Evolutionary conservation across 2,113 vertebrate genomes (phyloP).

Genomic region (Phodopus roborovskii): DNA sequence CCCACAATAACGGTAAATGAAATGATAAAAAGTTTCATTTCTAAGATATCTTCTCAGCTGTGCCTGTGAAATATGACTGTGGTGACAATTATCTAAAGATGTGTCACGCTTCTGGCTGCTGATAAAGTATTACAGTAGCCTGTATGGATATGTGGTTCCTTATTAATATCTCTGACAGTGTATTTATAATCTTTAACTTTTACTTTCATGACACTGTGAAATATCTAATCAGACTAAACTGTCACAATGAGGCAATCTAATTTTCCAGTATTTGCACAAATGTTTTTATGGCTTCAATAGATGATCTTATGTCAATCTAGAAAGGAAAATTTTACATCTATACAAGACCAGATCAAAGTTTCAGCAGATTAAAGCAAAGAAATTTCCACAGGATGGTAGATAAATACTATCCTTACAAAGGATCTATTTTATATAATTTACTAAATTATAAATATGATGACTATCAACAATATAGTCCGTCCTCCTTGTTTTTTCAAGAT

Average conservation of each 20-base stretch:
- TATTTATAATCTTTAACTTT: neutral
- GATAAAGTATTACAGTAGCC: neutral
- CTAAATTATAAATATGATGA: slow-evolving; percentile 29
- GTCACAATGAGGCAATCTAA: neutral
- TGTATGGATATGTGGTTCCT: neutral
- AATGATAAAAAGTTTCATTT: neutral
- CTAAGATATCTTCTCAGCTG: slow-evolving; percentile 48
- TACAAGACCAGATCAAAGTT: neutral
- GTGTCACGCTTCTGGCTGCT: neutral
- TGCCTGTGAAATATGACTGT: neutral
- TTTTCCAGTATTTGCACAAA: neutral
- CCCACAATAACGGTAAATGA: neutral
- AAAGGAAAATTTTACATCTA: neutral
- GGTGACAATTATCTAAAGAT: slow-evolving; percentile 42
- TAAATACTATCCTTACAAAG: neutral
- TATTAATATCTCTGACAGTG: neutral
- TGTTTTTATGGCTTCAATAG: neutral
- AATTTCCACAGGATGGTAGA: neutral
- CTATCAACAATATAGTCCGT: neutral
- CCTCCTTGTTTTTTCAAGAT: neutral
- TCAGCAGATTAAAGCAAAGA: neutral
- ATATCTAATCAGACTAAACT: neutral
- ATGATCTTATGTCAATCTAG: neutral
- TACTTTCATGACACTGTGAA: neutral
- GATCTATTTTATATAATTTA: neutral